Evolutionary conservation across 2,113 vertebrate species (phyloP), one percentile per base, ranked within the genome.

Genomic region (Acrocephalus kingi): DNA sequence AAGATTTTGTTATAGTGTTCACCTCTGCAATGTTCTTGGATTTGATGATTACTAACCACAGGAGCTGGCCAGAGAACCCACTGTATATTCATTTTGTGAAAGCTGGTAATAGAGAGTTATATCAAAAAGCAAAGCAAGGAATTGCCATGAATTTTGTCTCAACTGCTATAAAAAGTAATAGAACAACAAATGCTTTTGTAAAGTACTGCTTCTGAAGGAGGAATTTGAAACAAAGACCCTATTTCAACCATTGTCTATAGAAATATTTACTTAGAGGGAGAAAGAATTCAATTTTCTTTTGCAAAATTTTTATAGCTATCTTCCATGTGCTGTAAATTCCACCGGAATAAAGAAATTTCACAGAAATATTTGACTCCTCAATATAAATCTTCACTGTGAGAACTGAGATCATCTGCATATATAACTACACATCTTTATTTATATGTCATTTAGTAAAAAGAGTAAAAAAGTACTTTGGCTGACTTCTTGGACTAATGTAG

Each of bases 191-290:
- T 55, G 9, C 3, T 66, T 69, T 66, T 28, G 8, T 55, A 33
- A 92, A 78, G 19, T 61, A 28, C 17, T 76, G 6, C 11, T 92
- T 90, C 46, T 69, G 5, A 7, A 78, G 6, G 4, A 85, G 5
- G 6, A 24, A 46, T 43, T 35, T 4, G 8, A 37, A 17, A 35
- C 8, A 55, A 9, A 43, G 1, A 33, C 39, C 0, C 1, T 33
- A 35, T 78, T 75, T 45, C 45, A 61, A 77, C 58, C 3, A 28
- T 18, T 43, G 7, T 35, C 52, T 33, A 39, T n/a, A 18, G 15
- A 68, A 86, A 59, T 45, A 77, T 62, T 83, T 96, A 28, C 35
- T 39, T n/a, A 58, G 46, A 66, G 6, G 6, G 4, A 91, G 21
- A 73, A 84, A 91, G 1, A 77, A 66, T 59, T 90, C 5, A 0